Base-by-base conservation (phyloP, 2,888 invertebrate genomes). In the Omphaloscelis lunosa region DNA sequence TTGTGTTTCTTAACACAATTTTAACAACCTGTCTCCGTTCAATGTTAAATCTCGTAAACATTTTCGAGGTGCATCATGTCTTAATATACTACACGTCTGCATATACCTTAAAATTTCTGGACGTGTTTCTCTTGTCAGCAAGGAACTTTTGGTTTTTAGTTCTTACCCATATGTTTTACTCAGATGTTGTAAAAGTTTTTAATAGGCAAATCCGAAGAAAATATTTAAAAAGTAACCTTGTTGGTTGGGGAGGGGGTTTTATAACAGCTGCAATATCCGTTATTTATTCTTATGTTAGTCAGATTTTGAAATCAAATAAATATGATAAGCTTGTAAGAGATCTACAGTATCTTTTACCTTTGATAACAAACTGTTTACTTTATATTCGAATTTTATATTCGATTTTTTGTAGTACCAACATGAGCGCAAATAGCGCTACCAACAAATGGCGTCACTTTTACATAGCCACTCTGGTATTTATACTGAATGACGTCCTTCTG, bases 401-500 rank as follows among this genome's bases (percentile, higher is more conserved):
- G 8, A 20, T 41, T 5, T 69, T 11, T 58, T 20, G 41, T 23
- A 69, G 27, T 41, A 8, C 7, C 15, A 27, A 23, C 2, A 6
- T 20, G 5, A 41, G 5, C 12, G 20, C 9, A 29, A 59, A 29
- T 29, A 27, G 53, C 4, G 27, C 56, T 41, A 56, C 39, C 1
- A 58, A 27, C 12, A 41, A 20, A 56, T 56, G 56, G 8, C 39
- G 8, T 12, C 56, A 27, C 39, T 41, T 69, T 12, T 69, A 20
- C 3, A 69, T 69, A 1, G 56, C 69, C 20, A 69, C 69, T 41
- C 11, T 58, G 62, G 48, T 65, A 48, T 53, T 68, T 39, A 20
- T 53, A n/a, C 68, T 68, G 3, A 68, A 53, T 11, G 68, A 68
- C 11, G 8, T 68, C 4, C n/a, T 53, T 53, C 17, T 39, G 20